Evolutionary conservation across 2,113 vertebrate genomes (phyloP).

Genomic region (Anguilla rostrata): DNA sequence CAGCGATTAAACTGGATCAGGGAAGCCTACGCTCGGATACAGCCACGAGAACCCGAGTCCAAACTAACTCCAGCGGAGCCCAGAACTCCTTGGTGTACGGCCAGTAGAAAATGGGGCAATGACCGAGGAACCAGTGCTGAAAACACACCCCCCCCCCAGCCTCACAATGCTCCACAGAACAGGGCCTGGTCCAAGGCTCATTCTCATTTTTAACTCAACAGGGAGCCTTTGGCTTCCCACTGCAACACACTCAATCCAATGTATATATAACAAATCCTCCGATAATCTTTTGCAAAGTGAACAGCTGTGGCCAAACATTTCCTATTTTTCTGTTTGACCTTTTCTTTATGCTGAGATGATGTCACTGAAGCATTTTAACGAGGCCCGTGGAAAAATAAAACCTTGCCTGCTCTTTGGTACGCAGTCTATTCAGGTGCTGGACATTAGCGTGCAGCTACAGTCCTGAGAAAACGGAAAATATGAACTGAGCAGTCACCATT

Average conservation of each 20-base stretch:
- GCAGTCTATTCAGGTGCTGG: not conserved
- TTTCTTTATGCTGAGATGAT: slow-evolving; percentile 11
- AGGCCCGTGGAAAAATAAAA: slow-evolving; percentile 27
- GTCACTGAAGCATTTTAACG: slow-evolving; percentile 27
- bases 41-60: not conserved
- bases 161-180: not conserved
- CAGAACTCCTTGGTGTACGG: slow-evolving; percentile 31
- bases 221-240: not conserved
- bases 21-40: not conserved
- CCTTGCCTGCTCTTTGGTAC: slow-evolving; percentile 10
- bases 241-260: not conserved
- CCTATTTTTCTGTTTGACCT: slow-evolving; percentile 13
- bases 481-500: not conserved
- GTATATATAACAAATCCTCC: not conserved
- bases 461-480: not conserved
- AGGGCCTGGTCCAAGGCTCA: not conserved
- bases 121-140: not conserved
- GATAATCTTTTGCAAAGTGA: not conserved
- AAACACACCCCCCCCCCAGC: not conserved
- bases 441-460: not conserved
- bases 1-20: not conserved
- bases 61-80: slow-evolving; percentile 27
- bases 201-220: not conserved
- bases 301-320: not conserved
- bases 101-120: not conserved